Base-by-base conservation (phyloP, 2,113 vertebrate species). In the Phocoena sinus region DNA sequence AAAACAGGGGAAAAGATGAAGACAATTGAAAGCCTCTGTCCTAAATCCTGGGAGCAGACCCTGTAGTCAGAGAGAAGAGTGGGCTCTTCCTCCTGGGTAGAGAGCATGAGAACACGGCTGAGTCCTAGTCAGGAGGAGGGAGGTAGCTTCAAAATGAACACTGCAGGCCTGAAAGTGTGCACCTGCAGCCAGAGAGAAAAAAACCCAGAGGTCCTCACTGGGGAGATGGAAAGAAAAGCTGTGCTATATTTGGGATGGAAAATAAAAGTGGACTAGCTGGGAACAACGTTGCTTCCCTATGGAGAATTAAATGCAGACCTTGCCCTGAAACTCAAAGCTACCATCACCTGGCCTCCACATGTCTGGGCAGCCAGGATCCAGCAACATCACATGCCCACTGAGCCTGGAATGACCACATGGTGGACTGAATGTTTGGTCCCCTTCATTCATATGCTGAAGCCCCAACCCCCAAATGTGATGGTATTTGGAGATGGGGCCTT, bases 241-340 rank as follows among this genome's bases (percentile, higher is more conserved):
- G 94, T 65, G 76, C 96, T 88, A 62, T 81, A 91, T 97, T 85
- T 84, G 88, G 92, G 74, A 73, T 74, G 85, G 93, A 81, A 98
- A 97, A 96, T 87, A 77, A 76, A 97, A 87, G 44, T 15, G 56
- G 63, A 76, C 76, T 44, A 60, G 62, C 85, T 6, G 13, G 85
- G 67, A 85, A 80, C 77, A 82, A 71, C 5, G 11, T 25, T 60
- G 58, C 50, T 76, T 96, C 84, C 71, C 44, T 53, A 15, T 18
- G 58, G 93, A 80, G 92, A 94, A 60, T 25, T 60, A 50, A 85
- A 73, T 44, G 13, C 50, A 92, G 50, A 76, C 67, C 63, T 80
- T 36, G 38, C 58, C 25, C 91, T 33, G 81, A 70, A 25, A 50
- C n/a, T 88, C 20, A 41, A 58, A 38, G 79, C 58, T 36, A 28